These are phyloP conservation scores for Porites lobata DNA, from an alignment of 92 coral and sea anemone genomes.

Conservation along the genomic window DNA sequence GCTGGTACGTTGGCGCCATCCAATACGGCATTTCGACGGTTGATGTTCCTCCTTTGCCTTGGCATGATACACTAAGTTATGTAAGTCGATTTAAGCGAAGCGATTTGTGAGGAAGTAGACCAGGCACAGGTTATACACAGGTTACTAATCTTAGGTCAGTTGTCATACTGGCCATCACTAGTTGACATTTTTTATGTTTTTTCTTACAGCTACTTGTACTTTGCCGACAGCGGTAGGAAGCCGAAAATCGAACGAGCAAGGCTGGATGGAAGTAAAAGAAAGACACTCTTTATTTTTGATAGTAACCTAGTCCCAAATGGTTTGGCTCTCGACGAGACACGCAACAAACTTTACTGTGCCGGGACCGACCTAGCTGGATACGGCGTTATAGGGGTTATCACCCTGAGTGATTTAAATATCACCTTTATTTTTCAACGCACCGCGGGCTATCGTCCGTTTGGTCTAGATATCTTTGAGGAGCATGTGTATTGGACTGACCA, in stretches of 20 bases:
- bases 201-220: conserved; percentile 60
- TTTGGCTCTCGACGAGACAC: conserved; percentile 67
- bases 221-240: conserved; percentile 81
- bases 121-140: too few relatives aligned
- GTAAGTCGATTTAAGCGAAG: neutral
- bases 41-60: neutral
- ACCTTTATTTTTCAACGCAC: neutral
- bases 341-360: conserved; percentile 74
- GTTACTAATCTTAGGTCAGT: too few relatives aligned
- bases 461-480: neutral
- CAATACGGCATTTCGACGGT: too few relatives aligned
- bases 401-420: neutral
- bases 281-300: conserved; percentile 52
- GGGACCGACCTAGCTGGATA: neutral
- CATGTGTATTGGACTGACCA: conserved; percentile 33
- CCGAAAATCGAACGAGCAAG: conserved; percentile 81
- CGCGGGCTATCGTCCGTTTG: conserved; percentile 16
- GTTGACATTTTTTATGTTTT: too few relatives aligned
- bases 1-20: too few relatives aligned
- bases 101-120: too few relatives aligned
- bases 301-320: conserved; percentile 83
- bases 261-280: conserved; percentile 70
- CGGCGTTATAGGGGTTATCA: conserved; percentile 10
- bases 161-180: too few relatives aligned
- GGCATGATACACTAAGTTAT: neutral